These are phyloP conservation scores for rat (Rattus norvegicus) DNA, from an alignment of 2,113 vertebrate genomes.

Conservation along the genomic window GRCr8 NC_086027.1:87424001-87424500, in stretches of 20 bases:
- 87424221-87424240: background rate
- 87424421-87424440: no score
- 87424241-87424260: background rate
- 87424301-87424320: background rate
- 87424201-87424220: background rate
- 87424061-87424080: slow-evolving; percentile 90
- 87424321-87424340: background rate
- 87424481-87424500: no score
- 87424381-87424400: background rate
- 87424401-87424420: background rate
- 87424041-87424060: slow-evolving; percentile 91
- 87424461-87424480: background rate
- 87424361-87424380: background rate
- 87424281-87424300: background rate
- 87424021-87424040: slow-evolving; percentile 90
- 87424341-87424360: background rate
- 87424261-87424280: background rate
- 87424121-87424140: background rate
- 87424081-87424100: slow-evolving; percentile 94
- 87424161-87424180: background rate
- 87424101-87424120: slow-evolving; percentile 90
- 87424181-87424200: background rate
- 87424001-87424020: slow-evolving; percentile 94
- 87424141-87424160: background rate
- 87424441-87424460: background rate